Base-by-base conservation (phyloP, 2,888 invertebrate genomes). In the Macrophya annulata region DNA sequence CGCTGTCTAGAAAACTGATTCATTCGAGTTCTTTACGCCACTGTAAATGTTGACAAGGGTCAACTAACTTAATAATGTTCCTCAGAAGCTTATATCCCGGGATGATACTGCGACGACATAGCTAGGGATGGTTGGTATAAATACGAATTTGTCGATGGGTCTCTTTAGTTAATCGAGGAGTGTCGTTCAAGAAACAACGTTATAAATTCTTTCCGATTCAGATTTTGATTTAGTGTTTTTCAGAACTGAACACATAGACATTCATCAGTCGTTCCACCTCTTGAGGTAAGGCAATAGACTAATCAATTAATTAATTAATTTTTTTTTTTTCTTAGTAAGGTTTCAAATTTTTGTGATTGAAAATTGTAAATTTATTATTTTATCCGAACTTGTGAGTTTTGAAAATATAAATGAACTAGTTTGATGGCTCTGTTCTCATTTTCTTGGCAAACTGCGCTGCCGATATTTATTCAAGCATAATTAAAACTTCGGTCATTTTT, bases 81-180 rank as follows among this genome's bases (percentile, higher is more conserved):
- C 71, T 48, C 68, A 83, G 83, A 71, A 71, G 83, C 51, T 83
- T 48, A 83, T 21, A 83, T 71, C 83, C 68, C 83, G 68, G 37
- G 68, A 68, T 83, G 83, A 83, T 71, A 83, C 83, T 68, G 68
- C 81, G 59, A 45, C 68, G 65, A 83, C 83, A 83, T 40, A 83
- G 51, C 83, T 40, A 83, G 83, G 83, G 76, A 83, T 84, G 65
- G 65, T 76, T 84, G 85, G 85, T 89, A 89, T 89, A 89, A 89
- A 90, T 89, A 87, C 84, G 84, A 88, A 89, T 89, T 89, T 88
- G 79, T 86, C 84, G 86, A 87, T 81, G 85, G 51, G 21, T 43
- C 82, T 55, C 79, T 59, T 71, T 79, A 85, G 85, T 85, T 68
- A 71, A 71, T 72, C 68, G 45, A 51, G 72, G 40, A 31, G 68